These are phyloP conservation scores for Theretra japonica DNA, from an alignment of 2,888 invertebrate species.

Conservation along the genomic window DNA sequence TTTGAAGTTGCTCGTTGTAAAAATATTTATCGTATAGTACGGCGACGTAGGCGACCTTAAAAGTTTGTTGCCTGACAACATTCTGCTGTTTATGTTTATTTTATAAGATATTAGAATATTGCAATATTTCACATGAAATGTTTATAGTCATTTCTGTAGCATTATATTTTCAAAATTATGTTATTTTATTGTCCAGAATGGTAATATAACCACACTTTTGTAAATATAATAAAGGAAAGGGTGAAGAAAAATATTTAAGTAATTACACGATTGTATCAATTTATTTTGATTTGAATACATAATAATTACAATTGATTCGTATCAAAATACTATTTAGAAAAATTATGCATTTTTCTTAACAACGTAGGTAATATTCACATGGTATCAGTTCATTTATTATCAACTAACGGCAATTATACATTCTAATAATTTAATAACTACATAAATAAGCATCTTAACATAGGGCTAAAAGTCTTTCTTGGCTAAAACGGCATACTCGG, in stretches of 20 bases:
- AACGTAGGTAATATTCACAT: conserved; percentile 61
- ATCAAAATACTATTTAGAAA: conserved; percentile 59
- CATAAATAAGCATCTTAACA: conserved; percentile 75
- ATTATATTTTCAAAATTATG: not conserved
- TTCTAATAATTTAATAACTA: conserved; percentile 58
- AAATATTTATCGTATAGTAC: conserved; percentile 6
- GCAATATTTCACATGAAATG: not conserved
- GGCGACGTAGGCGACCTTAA: not conserved
- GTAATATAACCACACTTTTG: not conserved
- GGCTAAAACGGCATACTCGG: conserved; percentile 68
- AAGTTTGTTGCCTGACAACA: not conserved
- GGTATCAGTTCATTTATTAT: conserved; percentile 75
- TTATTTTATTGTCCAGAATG: not conserved
- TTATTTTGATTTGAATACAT: conserved; percentile 67
- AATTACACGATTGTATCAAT: conserved; percentile 57
- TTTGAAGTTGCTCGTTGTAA: conserved; percentile 18
- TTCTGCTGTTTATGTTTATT: not conserved
- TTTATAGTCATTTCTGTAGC: not conserved
- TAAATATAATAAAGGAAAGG: not conserved
- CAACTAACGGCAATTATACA: conserved; percentile 72
- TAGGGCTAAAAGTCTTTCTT: conserved; percentile 79
- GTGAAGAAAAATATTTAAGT: conserved; percentile 46
- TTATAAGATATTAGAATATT: conserved; percentile 1
- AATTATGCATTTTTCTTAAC: conserved; percentile 61
- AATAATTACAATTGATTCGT: conserved; percentile 56